Evolutionary conservation across 2,797 vertebrate species (phyloP), one percentile per base, ranked within the genome.

Genomic region (Phaenicophaeus curvirostris): DNA sequence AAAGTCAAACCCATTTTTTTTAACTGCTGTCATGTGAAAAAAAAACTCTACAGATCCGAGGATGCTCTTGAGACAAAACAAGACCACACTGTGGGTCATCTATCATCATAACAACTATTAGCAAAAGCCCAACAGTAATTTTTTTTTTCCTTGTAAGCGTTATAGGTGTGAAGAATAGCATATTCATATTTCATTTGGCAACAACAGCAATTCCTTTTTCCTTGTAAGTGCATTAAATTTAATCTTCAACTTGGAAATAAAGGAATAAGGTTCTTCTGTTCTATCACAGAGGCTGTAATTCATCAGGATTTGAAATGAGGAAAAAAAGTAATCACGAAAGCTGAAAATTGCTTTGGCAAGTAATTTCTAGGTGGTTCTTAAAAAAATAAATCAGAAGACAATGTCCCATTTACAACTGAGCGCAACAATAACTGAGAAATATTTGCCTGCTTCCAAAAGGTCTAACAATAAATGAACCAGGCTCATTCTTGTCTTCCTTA

Each of bases 11-110:
- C 6, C 13, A 19, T 23, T 87, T 76, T 76, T 66, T 63, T 44
- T 23, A 93, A 76, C 48, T 2, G 7, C 51, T 48, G 30, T 30
- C 82, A 79, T 39, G 50, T 13, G 44, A 73, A 55, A 76, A 72
- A 82, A 82, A 63, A 53, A 51, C 25, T 23, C 27, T 63, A 21
- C 50, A 57, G 42, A 48, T 48, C 62, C 75, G 41, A 78, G 76
- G 89, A 89, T 89, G 39, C n/a, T 85, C 69, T 44, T 57, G 59
- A 93, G 87, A 95, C 51, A 75, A 72, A 96, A 62, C 63, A 65
- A 81, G 89, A 69, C 59, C 25, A 16, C 67, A 75, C 95, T 87
- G 65, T 63, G 53, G 63, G 76, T 84, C 69, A 78, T 69, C 75
- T 76, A 76, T 73, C 92, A 92, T 62, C 3, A 1, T 48, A 67